A percentile compares a stretch with the other conserved stretches of the same genome.
These are phyloP conservation scores for Chloroceryle inda DNA, from an alignment of 2,797 vertebrate genomes.

Conservation along the genomic window DNA sequence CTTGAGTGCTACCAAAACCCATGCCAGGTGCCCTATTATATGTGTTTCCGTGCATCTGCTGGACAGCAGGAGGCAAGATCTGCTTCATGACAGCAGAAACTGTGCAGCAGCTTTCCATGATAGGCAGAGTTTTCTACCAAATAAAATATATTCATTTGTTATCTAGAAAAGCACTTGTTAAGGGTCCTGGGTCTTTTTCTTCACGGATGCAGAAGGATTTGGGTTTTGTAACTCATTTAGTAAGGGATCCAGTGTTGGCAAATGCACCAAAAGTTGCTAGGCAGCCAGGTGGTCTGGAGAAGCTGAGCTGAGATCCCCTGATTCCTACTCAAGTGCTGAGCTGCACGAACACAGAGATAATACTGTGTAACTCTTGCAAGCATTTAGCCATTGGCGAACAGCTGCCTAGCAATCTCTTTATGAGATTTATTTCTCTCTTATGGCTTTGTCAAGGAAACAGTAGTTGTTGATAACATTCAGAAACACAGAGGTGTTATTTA, in stretches of 20 bases:
- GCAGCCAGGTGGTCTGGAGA: slow-evolving; percentile 40
- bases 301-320: slow-evolving; percentile 14
- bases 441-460: slow-evolving; percentile 50
- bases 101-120: background rate
- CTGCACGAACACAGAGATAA: slow-evolving; percentile 20
- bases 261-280: background rate
- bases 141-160: background rate
- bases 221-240: background rate
- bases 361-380: slow-evolving; percentile 32
- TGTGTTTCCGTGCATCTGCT: background rate
- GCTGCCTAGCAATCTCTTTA: slow-evolving; percentile 63
- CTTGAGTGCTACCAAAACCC: background rate
- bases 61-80: background rate
- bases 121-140: background rate
- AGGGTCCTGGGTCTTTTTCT: background rate
- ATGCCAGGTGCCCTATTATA: background rate
- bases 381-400: slow-evolving; percentile 54
- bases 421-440: slow-evolving; percentile 59
- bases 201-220: background rate
- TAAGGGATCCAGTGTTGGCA: background rate
- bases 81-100: background rate
- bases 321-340: slow-evolving; percentile 47
- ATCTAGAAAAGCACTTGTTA: background rate
- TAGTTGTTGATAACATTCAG: slow-evolving; percentile 36
- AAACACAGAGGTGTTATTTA: slow-evolving; percentile 35